Evolutionary conservation across 2,888 invertebrate genomes (phyloP).

Genomic region (Eristalinus aeneus): DNA sequence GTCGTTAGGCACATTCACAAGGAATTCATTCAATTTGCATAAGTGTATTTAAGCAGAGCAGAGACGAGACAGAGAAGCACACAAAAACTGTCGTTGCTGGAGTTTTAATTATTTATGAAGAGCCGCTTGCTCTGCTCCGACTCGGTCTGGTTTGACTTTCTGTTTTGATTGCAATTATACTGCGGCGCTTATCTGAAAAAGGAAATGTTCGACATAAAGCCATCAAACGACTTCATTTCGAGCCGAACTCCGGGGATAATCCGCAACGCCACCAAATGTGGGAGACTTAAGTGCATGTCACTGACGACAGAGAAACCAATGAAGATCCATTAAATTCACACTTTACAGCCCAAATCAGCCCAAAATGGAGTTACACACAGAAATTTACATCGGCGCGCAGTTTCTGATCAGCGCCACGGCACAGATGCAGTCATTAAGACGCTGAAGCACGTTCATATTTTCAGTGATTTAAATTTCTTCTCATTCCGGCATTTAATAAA

Average conservation of each 20-base stretch:
- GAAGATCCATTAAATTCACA: constrained; percentile 25
- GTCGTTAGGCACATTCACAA: neutral
- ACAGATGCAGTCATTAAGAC: constrained; percentile 22
- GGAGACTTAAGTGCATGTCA: too few species aligned
- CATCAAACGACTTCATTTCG: constrained; percentile 18
- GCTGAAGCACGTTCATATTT: constrained; percentile 55
- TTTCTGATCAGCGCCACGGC: too few species aligned
- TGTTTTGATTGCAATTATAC: constrained; percentile 20
- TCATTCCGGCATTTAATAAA: constrained; percentile 41
- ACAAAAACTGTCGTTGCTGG: neutral
- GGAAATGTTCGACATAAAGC: constrained; percentile 3
- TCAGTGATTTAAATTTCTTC: constrained; percentile 49
- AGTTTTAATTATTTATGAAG: constrained; percentile 20
- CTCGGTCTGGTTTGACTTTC: neutral
- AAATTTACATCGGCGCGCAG: too few species aligned
- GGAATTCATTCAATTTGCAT: constrained; percentile 47
- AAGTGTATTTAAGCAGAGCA: constrained; percentile 27
- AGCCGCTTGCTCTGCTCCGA: neutral
- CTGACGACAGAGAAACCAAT: neutral
- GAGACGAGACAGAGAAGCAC: neutral
- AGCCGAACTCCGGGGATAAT: neutral
- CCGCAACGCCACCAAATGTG: neutral
- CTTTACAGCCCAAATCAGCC: constrained; percentile 8
- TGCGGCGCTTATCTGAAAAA: constrained; percentile 20
- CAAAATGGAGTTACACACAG: neutral